These are phyloP conservation scores for Drosophila repletoides DNA, from an alignment of 1,140 invertebrate species.

Conservation along the genomic window DNA sequence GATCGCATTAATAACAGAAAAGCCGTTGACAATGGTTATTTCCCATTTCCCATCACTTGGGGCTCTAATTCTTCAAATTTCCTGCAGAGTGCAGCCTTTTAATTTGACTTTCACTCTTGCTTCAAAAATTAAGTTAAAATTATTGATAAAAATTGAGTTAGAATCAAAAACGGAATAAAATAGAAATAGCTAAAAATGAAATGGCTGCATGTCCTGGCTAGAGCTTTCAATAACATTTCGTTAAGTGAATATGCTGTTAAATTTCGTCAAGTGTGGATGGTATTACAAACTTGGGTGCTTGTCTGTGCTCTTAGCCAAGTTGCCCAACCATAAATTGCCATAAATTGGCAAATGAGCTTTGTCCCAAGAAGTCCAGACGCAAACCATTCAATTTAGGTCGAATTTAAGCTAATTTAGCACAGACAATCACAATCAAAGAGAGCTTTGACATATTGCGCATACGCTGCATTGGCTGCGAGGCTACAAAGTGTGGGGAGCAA, in stretches of 20 bases:
- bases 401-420: slow-evolving; percentile 10
- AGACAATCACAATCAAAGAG: not conserved
- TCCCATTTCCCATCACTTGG: too few relatives aligned
- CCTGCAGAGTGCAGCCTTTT: too few relatives aligned
- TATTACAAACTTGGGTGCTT: too few relatives aligned
- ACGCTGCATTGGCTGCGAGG: too few relatives aligned
- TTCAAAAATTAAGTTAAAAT: too few relatives aligned
- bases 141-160: too few relatives aligned
- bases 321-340: not conserved
- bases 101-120: too few relatives aligned
- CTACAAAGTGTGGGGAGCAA: not conserved
- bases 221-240: slow-evolving; percentile 6
- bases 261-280: slow-evolving; percentile 1
- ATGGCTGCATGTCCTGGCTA: not conserved
- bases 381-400: slow-evolving; percentile 11
- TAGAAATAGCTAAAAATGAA: too few relatives aligned
- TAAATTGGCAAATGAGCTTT: slow-evolving; percentile 15
- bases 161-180: too few relatives aligned
- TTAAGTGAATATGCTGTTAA: slow-evolving; percentile 8
- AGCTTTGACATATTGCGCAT: slow-evolving; percentile 9
- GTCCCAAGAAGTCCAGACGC: slow-evolving; percentile 14
- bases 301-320: not conserved
- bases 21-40: too few relatives aligned
- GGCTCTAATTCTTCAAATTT: too few relatives aligned
- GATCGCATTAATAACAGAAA: too few relatives aligned